Evolutionary conservation across 1,140 invertebrate species (phyloP).

Genomic region (Papilio polyxenes): DNA sequence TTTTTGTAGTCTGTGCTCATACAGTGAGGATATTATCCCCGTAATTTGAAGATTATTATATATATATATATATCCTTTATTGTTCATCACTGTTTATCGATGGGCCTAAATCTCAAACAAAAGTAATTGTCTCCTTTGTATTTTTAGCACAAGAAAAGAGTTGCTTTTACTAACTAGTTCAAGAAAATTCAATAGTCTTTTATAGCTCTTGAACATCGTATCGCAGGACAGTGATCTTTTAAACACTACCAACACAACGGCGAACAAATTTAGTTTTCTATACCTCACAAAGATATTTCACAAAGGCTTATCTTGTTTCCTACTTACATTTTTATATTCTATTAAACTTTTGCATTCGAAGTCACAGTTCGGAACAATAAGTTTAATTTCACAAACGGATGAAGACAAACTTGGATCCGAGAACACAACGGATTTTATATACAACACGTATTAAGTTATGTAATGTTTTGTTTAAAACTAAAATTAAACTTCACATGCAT

Average conservation of each 20-base stretch:
- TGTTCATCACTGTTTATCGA: no score
- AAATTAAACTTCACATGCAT: not conserved
- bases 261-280: not conserved
- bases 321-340: not conserved
- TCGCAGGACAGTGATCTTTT: not conserved
- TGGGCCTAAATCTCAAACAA: no score
- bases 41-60: no score
- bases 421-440: not conserved
- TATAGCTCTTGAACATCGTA: not conserved
- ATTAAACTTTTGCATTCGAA: constrained; percentile 1
- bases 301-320: not conserved
- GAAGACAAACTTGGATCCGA: not conserved
- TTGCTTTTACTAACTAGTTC: not conserved
- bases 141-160: no score
- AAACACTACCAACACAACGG: not conserved
- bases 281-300: not conserved
- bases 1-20: no score
- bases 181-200: not conserved
- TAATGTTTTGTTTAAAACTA: not conserved
- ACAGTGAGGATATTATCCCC: no score
- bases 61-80: no score
- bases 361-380: constrained; percentile 7
- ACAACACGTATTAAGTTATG: not conserved
- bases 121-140: no score
- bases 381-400: not conserved